A percentile compares a stretch with the other conserved stretches of the same genome.
Evolutionary conservation across 2,113 vertebrate genomes (phyloP).

Genomic region (Ariopsis seemanni): DNA sequence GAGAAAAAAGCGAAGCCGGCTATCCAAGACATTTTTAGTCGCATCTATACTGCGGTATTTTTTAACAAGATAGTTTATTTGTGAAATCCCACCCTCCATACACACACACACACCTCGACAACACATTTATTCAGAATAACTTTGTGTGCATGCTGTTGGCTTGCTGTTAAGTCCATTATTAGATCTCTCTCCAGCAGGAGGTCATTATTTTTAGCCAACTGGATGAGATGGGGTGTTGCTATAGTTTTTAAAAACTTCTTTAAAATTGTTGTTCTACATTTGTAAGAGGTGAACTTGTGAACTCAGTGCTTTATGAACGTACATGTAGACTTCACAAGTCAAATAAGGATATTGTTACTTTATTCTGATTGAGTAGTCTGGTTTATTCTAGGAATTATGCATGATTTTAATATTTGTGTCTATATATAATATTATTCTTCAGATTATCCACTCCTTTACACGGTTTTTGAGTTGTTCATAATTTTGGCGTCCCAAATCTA

Average conservation of each 20-base stretch:
- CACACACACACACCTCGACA: not conserved
- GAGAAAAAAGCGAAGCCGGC: not conserved
- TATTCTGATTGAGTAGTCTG: not conserved
- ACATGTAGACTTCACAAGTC: not conserved
- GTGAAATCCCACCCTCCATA: not conserved
- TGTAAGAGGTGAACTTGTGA: not conserved
- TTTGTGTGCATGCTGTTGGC: not conserved
- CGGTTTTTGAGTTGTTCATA: not conserved
- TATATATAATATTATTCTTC: not conserved
- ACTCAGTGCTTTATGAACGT: not conserved
- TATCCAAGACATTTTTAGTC: slow-evolving; percentile 4
- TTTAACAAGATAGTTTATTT: slow-evolving; percentile 14
- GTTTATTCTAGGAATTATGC: not conserved
- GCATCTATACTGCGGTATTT: slow-evolving; percentile 11
- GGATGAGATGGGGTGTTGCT: not conserved
- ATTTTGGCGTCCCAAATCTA: not conserved
- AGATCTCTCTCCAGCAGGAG: not conserved
- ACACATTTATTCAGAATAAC: slow-evolving; percentile 7
- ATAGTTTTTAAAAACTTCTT: not conserved
- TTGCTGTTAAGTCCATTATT: slow-evolving; percentile 23
- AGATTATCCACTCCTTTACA: not conserved
- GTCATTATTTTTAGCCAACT: not conserved
- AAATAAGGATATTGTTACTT: not conserved
- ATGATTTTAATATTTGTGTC: not conserved
- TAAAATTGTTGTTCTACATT: not conserved